Conservation (phyloP, 2,888 invertebrate genomes). For the Brassicogethes aeneus region DNA sequence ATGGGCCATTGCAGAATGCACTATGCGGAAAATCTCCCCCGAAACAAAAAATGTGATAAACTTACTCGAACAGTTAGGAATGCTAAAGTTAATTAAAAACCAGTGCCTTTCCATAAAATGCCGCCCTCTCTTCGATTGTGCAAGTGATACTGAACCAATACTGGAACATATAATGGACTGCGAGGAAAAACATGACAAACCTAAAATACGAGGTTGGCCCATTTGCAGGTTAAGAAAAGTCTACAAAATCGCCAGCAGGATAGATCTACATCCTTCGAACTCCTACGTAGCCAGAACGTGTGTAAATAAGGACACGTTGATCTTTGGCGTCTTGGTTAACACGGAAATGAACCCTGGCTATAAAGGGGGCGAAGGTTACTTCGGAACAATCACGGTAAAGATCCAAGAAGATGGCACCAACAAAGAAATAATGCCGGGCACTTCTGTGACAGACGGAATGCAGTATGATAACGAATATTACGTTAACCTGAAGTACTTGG, state of each 20-base stretch:
- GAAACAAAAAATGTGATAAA: conserved; percentile 39
- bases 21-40: conserved; percentile 35
- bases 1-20: conserved; percentile 49
- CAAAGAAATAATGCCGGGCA: conserved; percentile 16
- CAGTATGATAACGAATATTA: conserved; percentile 21
- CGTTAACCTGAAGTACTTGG: conserved; percentile 20
- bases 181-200: background rate
- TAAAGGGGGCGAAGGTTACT: conserved; percentile 10
- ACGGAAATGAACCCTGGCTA: conserved; percentile 19
- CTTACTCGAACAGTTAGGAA: conserved; percentile 18
- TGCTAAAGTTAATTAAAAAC: conserved; percentile 19
- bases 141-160: background rate
- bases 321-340: conserved; percentile 23
- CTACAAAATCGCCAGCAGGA: conserved; percentile 24
- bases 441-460: conserved; percentile 17
- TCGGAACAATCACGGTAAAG: conserved; percentile 16
- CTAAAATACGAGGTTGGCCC: background rate
- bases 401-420: conserved; percentile 16
- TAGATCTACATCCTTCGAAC: conserved; percentile 19
- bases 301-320: conserved; percentile 18
- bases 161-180: background rate
- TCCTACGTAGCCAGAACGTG: conserved; percentile 19
- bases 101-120: conserved; percentile 15
- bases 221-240: conserved; percentile 15
- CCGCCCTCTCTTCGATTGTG: conserved; percentile 4